These are phyloP conservation scores for Exocentrus adspersus DNA, from an alignment of 2,888 invertebrate species.

Conservation along the genomic window DNA sequence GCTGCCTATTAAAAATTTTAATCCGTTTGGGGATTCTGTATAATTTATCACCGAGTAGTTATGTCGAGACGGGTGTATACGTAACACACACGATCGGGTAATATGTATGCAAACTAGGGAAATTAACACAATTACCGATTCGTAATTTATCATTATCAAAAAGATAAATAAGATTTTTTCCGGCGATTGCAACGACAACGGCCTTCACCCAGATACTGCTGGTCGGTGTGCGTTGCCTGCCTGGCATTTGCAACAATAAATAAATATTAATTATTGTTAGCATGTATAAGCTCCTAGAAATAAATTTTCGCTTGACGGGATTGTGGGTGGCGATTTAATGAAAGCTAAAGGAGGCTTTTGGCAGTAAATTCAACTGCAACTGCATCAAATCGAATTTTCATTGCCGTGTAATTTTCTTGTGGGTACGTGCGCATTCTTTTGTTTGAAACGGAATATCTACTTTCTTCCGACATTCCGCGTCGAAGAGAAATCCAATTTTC, in stretches of 20 bases:
- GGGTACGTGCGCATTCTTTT: too few relatives aligned
- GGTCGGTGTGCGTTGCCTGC: too few relatives aligned
- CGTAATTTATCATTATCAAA: conserved; percentile 36
- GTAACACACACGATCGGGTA: background rate
- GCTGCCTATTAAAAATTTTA: conserved; percentile 19
- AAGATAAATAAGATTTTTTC: conserved; percentile 36
- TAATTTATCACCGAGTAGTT: too few relatives aligned
- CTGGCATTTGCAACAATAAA: conserved; percentile 25
- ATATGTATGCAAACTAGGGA: conserved; percentile 22
- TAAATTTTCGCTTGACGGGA: background rate
- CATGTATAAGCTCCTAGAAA: conserved; percentile 14
- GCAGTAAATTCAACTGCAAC: too few relatives aligned
- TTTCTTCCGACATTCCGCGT: conserved; percentile 10
- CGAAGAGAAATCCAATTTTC: conserved; percentile 15
- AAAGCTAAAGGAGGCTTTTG: too few relatives aligned
- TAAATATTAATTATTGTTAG: conserved; percentile 19
- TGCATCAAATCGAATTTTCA: too few relatives aligned
- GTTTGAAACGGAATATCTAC: too few relatives aligned
- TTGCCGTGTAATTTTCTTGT: too few relatives aligned
- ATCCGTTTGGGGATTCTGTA: conserved; percentile 10
- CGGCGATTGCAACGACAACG: conserved; percentile 25
- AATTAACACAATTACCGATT: conserved; percentile 36
- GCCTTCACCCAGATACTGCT: conserved; percentile 37
- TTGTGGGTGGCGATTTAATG: too few relatives aligned
- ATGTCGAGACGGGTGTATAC: background rate